Base-by-base conservation (phyloP, 2,888 invertebrate genomes). In the Pachydiplax longipennis region DNA sequence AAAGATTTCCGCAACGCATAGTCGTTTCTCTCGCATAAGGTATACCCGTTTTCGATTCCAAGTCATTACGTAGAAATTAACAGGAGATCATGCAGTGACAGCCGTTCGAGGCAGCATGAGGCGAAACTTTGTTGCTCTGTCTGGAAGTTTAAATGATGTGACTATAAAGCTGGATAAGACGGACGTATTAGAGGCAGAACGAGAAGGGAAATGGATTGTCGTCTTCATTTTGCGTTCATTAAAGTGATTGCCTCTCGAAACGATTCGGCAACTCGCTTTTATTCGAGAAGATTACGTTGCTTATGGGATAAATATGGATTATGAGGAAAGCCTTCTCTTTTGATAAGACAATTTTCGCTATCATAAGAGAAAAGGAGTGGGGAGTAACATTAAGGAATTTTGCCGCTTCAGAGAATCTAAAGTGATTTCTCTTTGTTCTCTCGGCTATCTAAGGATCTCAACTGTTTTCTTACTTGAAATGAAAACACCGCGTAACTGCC, bases 141-240 rank as follows among this genome's bases (percentile, higher is more conserved):
- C 44, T 18, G 53, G 18, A 53, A 53, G 53, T 18, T 53, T 18
- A 18, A 53, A 18, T 15, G 15, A 53, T 53, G 53, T 18, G 31
- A 73, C 73, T 31, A 65, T 15, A 18, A 58, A 35, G 13, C 35
- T 15, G 83, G 5, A 48, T 58, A 31, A 8, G 53, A 12, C n/a
- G 44, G n/a, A 31, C 25, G 58, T 18, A 58, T 58, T 35, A 35
- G 40, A 31, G 37, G 61, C 12, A 37, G 44, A 25, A 10, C n/a
- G 82, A 53, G 58, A 58, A 22, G 83, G 83, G 15, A 44, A 35
- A 18, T n/a, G 35, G 18, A 37, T 37, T 87, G 87, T 87, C 61
- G 37, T 87, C 87, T 87, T 87, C 87, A 87, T 87, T 48, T 87
- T 87, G 61, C 87, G 61, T 87, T 87, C 87, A 87, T 87, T 87